These are phyloP conservation scores for Strix aluco DNA, from an alignment of 2,113 vertebrate species.

Conservation along the genomic window DNA sequence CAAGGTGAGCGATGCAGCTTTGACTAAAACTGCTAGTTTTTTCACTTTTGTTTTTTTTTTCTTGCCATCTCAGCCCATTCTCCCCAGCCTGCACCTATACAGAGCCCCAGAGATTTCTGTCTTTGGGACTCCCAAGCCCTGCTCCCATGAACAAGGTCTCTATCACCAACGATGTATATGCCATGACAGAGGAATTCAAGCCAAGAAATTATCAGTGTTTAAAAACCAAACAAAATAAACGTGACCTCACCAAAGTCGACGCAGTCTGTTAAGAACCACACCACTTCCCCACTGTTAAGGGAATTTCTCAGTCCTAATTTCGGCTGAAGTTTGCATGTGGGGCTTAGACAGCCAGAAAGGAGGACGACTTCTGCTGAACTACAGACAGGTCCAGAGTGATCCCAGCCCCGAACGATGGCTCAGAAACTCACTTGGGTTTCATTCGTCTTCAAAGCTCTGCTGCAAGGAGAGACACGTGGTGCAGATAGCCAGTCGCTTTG, in stretches of 20 bases:
- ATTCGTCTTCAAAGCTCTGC: not conserved
- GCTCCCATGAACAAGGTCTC: not conserved
- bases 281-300: accelerated
- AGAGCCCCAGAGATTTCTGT: not conserved
- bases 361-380: not conserved
- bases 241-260: accelerated
- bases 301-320: not conserved
- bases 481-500: not conserved
- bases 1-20: accelerated
- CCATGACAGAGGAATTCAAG: not conserved
- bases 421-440: not conserved
- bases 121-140: not conserved
- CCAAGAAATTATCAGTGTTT: not conserved
- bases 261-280: accelerated
- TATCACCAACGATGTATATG: not conserved
- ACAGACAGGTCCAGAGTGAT: not conserved
- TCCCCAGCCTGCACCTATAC: not conserved
- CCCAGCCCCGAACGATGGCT: accelerated
- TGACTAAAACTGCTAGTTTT: not conserved
- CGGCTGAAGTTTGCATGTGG: not conserved
- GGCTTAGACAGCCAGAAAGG: not conserved
- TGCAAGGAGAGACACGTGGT: accelerated
- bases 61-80: not conserved
- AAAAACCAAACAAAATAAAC: not conserved
- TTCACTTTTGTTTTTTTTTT: not conserved